phyloP scores from a whole-genome alignment of 2,888 invertebrate genomes.

The Diaprepes abbreviatus region DNA sequence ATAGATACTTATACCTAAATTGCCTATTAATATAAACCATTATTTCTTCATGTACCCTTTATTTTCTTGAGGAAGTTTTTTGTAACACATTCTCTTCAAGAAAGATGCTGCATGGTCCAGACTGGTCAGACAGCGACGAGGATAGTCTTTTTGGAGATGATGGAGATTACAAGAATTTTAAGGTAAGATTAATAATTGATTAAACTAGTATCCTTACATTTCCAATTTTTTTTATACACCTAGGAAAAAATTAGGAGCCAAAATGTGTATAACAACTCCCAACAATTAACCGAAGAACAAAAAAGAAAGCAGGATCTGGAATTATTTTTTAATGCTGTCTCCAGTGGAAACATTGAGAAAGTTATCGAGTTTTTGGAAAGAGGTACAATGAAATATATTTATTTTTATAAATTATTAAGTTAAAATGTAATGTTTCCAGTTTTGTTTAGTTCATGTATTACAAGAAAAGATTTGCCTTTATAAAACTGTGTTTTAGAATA shows the following conservation, averaged over 20 bases:
- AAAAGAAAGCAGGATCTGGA: slow-evolving; percentile 44
- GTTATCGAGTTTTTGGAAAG: slow-evolving; percentile 60
- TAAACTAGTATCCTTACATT: neutral
- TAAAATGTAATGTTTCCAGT: too few relatives aligned
- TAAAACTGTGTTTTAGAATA: too few relatives aligned
- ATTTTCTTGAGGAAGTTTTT: too few relatives aligned
- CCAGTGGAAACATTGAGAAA: slow-evolving; percentile 46
- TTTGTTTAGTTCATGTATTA: too few relatives aligned
- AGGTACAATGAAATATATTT: slow-evolving; percentile 54
- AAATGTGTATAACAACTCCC: slow-evolving; percentile 12
- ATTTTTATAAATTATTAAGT: too few relatives aligned
- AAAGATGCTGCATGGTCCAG: slow-evolving; percentile 48
- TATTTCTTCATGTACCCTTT: too few relatives aligned
- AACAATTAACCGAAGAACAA: slow-evolving; percentile 48
- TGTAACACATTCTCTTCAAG: too few relatives aligned
- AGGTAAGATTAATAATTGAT: slow-evolving; percentile 15
- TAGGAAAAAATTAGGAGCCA: slow-evolving; percentile 43
- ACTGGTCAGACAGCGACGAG: slow-evolving; percentile 52
- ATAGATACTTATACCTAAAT: too few relatives aligned
- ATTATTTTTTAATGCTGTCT: slow-evolving; percentile 52
- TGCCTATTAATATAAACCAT: too few relatives aligned
- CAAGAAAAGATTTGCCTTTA: too few relatives aligned
- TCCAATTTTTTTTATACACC: neutral
- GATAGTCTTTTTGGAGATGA: slow-evolving; percentile 52
- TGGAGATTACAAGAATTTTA: slow-evolving; percentile 45